Percentiles rank a stretch among this genome's conserved stretches.
Conservation (phyloP, 2,797 vertebrate species). For the Trachops cirrhosus region DNA sequence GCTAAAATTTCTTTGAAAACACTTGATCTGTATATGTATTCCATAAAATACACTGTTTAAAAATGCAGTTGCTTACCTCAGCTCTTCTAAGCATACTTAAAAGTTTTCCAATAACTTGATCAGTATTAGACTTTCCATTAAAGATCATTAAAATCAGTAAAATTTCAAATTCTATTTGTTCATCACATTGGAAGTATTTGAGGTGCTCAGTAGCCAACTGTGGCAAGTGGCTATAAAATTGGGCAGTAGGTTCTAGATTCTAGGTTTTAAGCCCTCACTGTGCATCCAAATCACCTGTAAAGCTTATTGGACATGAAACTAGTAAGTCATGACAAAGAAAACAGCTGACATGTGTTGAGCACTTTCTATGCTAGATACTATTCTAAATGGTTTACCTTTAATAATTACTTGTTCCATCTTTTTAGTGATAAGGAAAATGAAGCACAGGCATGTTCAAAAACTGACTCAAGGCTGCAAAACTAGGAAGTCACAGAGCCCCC, state of each 20-base stretch:
- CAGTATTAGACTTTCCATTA: background rate
- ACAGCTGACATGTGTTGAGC: background rate
- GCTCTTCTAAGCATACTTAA: background rate
- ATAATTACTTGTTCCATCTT: background rate
- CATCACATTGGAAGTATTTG: background rate
- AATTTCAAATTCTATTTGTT: background rate
- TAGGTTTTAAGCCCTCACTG: background rate
- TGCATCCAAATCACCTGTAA: background rate
- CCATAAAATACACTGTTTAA: background rate
- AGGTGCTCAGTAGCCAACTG: background rate
- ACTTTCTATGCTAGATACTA: background rate
- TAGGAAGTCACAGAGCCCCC: background rate
- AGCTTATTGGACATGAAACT: background rate
- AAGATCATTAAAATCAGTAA: background rate
- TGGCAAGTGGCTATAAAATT: background rate
- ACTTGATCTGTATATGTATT: background rate
- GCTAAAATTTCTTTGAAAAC: background rate
- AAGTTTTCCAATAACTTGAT: background rate
- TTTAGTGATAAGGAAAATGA: background rate
- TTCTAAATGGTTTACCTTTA: background rate
- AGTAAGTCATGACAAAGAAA: background rate
- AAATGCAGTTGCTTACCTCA: background rate
- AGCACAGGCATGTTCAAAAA: background rate
- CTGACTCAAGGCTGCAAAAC: background rate
- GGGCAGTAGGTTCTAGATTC: background rate